Conservation (phyloP, 2,888 invertebrate genomes). For the Cryptocheilus praepositus region DNA sequence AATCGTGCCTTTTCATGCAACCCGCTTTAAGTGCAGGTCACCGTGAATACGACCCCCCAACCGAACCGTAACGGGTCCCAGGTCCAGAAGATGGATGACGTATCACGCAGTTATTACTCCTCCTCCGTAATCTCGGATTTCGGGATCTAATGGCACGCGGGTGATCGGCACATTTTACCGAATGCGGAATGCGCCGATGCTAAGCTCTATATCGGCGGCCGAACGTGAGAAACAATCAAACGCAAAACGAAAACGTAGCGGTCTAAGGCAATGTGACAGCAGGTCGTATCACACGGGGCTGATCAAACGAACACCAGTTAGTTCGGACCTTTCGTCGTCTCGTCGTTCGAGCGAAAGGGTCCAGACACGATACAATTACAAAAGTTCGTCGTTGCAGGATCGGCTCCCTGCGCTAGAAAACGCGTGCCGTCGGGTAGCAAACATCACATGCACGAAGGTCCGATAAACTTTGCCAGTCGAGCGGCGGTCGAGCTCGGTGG, state of each 20-base stretch:
- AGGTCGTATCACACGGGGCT: background rate
- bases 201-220: no score
- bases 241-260: background rate
- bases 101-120: no score
- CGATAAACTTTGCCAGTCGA: conserved; percentile 5
- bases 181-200: background rate
- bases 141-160: no score
- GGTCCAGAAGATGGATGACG: no score
- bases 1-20: no score
- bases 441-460: conserved; percentile 28
- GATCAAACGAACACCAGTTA: background rate
- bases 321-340: background rate
- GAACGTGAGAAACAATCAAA: background rate
- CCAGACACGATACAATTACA: conserved; percentile 28
- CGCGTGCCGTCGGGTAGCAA: conserved; percentile 42
- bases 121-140: no score
- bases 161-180: background rate
- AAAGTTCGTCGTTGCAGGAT: conserved; percentile 23
- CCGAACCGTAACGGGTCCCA: no score
- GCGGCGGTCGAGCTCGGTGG: conserved; percentile 10
- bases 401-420: conserved; percentile 6
- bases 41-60: no score
- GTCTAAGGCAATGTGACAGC: background rate
- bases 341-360: background rate
- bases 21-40: no score